Evolutionary conservation across 2,113 vertebrate genomes (phyloP), one percentile per base, ranked within the genome.

Genomic region (Aphelocoma coerulescens): DNA sequence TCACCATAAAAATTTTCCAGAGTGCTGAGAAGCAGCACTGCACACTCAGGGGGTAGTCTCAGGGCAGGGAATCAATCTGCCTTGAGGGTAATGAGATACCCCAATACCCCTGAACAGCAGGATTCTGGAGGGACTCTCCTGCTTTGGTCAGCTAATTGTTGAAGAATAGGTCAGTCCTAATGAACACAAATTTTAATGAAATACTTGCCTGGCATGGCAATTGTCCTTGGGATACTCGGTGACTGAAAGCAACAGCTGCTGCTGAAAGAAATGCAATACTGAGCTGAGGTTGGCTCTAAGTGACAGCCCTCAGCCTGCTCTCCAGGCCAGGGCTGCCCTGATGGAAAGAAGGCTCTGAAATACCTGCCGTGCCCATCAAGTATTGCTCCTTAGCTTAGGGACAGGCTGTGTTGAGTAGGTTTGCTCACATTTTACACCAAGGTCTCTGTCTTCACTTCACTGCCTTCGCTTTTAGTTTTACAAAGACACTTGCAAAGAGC

Each of bases 211-310:
- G 75, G 21, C 27, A 3, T 13, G 87, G 35, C 41, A 65, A 46
- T 83, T 80, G 49, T 91, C 49, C 72, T 83, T 68, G 86, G 54
- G 51, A 6, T 26, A 13, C 54, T 69, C 32, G 0, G 54, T 88
- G 91, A 96, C 17, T 72, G 95, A 95, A 91, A 75, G 89, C 91
- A 80, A 13, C 83, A 92, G 89, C 52, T 96, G 91, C n/a, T 91
- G 89, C 71, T 62, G 0, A 5, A 63, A 61, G 79, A 76, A 95
- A 73, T 32, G 75, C 67, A 76, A 28, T 44, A 1, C 63, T 83
- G 46, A 76, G 67, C 58, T 61, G 13, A 61, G 62, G 19, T 1
- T 92, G 91, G 58, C 51, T 39, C 2, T 21, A 3, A 48, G 21
- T 20, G 77, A 16, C 57, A 62, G 69, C 55, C 65, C 48, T 39